phyloP scores from a whole-genome alignment of 2,113 vertebrate species.

The Halcyon senegalensis region DNA sequence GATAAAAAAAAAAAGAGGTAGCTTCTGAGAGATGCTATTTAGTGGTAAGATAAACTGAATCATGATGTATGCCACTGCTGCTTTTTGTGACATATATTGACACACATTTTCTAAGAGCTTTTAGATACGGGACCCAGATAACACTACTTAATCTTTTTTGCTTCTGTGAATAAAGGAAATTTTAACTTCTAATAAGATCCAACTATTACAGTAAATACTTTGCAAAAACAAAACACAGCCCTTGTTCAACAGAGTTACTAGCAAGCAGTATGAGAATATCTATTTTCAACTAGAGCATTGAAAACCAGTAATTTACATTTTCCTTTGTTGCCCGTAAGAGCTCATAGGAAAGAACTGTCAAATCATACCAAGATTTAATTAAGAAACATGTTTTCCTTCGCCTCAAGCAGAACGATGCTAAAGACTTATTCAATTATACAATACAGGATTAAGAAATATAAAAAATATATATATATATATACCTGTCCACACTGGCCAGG shows the following conservation, averaged over 20 bases:
- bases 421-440: not conserved
- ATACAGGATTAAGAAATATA: not conserved
- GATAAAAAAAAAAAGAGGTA: not conserved
- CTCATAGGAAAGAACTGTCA: not conserved
- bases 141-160: not conserved
- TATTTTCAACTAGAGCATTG: not conserved
- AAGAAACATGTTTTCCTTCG: conserved; percentile 5
- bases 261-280: not conserved
- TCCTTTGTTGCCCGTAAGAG: not conserved
- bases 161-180: not conserved
- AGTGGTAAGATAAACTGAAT: not conserved
- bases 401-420: not conserved
- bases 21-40: not conserved
- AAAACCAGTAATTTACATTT: not conserved
- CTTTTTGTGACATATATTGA: not conserved
- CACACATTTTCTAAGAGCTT: not conserved
- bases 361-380: not conserved
- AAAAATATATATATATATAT: too few species aligned
- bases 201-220: not conserved
- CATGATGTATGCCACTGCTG: not conserved
- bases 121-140: not conserved
- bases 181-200: not conserved
- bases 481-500: not conserved
- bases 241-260: not conserved
- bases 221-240: not conserved